These are phyloP conservation scores for Vulpes vulpes DNA, from an alignment of 2,113 vertebrate genomes.

Conservation along the genomic window DNA sequence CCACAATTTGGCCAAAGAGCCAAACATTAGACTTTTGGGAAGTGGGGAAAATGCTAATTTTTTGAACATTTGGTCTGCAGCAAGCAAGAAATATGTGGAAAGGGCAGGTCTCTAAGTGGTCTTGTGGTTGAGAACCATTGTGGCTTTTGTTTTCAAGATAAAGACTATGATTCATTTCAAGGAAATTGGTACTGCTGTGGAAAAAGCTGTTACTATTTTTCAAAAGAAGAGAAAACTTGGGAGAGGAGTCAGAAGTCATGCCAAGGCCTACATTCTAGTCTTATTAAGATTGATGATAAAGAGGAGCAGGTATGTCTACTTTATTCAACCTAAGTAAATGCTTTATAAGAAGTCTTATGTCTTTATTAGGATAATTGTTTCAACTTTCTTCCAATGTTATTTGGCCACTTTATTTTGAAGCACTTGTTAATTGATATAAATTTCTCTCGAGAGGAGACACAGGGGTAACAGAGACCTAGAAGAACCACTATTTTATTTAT, in stretches of 20 bases:
- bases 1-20: not conserved
- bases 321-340: not conserved
- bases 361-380: not conserved
- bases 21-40: not conserved
- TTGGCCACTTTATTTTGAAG: not conserved
- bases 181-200: constrained; percentile 28
- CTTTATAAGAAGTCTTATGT: not conserved
- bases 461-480: not conserved
- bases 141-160: constrained; percentile 54
- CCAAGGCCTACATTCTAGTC: accelerated
- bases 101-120: not conserved
- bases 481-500: not conserved
- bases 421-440: not conserved
- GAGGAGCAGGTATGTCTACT: constrained; percentile 23
- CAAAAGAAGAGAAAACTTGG: constrained; percentile 51
- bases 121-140: not conserved
- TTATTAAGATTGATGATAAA: not conserved
- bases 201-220: constrained; percentile 53
- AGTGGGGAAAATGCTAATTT: not conserved
- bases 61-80: not conserved
- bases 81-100: not conserved
- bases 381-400: not conserved
- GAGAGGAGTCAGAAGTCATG: not conserved
- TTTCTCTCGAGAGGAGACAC: not conserved
- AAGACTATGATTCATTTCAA: not conserved